Evolutionary conservation across 2,797 vertebrate species (phyloP).

Genomic region (Hirundo rustica): DNA sequence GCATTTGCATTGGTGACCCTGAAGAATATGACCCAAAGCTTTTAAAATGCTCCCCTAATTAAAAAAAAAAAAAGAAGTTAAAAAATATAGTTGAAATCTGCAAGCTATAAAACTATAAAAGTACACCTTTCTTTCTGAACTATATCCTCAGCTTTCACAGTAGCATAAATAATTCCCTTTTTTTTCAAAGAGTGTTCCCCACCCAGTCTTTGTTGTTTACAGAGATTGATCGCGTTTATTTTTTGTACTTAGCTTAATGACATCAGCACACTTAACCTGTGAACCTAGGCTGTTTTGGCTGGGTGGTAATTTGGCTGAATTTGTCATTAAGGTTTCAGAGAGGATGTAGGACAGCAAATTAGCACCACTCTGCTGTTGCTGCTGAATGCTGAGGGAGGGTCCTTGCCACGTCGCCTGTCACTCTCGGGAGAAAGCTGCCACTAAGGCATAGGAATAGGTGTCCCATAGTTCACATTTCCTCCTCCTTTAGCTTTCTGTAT

Average conservation of each 20-base stretch:
- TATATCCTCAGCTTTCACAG: neutral
- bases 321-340: constrained; percentile 4
- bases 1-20: neutral
- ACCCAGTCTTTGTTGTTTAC: neutral
- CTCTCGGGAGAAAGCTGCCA: neutral
- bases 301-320: neutral
- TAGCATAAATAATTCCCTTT: neutral
- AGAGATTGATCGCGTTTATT: neutral
- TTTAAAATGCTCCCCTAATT: neutral
- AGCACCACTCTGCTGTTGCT: accelerated
- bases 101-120: neutral
- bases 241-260: neutral
- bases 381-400: neutral
- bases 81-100: neutral
- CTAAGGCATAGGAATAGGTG: neutral
- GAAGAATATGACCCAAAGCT: neutral
- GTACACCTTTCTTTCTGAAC: neutral
- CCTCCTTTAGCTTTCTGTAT: neutral
- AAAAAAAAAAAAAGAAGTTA: neutral
- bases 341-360: neutral
- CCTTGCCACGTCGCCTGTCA: neutral
- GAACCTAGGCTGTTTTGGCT: neutral
- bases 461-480: neutral
- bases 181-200: neutral
- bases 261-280: constrained; percentile 1